Evolutionary conservation across 2,888 invertebrate genomes (phyloP), one percentile per base, ranked within the genome.

Genomic region (Dryococelus australis): DNA sequence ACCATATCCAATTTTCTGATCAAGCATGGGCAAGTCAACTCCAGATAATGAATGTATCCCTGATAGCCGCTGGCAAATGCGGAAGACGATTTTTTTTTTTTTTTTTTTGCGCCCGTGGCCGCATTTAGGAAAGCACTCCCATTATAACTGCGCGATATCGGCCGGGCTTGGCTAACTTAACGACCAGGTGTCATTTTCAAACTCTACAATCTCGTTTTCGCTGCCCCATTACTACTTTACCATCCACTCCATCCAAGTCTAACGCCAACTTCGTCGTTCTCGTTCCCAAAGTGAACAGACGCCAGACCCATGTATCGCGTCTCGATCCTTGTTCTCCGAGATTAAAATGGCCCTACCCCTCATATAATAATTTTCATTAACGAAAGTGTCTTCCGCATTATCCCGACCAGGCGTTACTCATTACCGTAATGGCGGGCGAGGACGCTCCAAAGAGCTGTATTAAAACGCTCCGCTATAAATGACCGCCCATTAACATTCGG

Each of bases 301-400:
- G 24, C 20, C 24, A 20, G 65, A 16, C 24, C 65, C 65, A n/a
- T 24, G 24, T n/a, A n/a, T 24, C 24, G 65, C 65, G 65, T 65
- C 65, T 65, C 65, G 65, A 12, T n/a, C 47, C 47, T 47, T 20
- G 65, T 24, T 24, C 65, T n/a, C 65, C 65, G 20, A 65, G 65
- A 65, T 65, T 65, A 65, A 65, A 65, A n/a, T 65, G 24, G 24
- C 3, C 65, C 65, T 24, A 8, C 47, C n/a, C 20, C 65, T 65
- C 65, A n/a, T 65, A 65, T 65, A 65, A 65, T 65, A 65, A 65
- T 65, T 65, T 65, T 65, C 65, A 65, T 65, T 65, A 65, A 65
- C 65, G 65, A 65, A 65, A 65, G 65, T 65, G 65, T 65, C 65
- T 65, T n/a, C 65, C 24, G 65, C 65, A 65, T 65, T 65, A 65